These are phyloP conservation scores for Gracilinanus agilis DNA, from an alignment of 2,113 vertebrate genomes.

Conservation along the genomic window DNA sequence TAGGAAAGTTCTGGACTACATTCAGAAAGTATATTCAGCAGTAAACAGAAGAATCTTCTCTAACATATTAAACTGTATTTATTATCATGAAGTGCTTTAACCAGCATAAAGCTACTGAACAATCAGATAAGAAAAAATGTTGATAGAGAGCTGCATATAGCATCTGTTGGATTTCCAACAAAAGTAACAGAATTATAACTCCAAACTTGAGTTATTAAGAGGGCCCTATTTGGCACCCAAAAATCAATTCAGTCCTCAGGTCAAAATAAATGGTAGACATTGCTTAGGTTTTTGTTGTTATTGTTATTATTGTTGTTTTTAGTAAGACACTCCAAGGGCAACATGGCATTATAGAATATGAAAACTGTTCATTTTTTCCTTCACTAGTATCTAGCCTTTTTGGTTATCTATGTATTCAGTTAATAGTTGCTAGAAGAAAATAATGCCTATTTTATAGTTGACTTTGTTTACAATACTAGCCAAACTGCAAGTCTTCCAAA, in stretches of 20 bases:
- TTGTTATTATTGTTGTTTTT: neutral
- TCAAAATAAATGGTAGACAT: slow-evolving; percentile 34
- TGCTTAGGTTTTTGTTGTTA: slow-evolving; percentile 11
- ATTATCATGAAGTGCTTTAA: neutral
- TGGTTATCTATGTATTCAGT: slow-evolving; percentile 10
- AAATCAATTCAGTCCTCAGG: slow-evolving; percentile 44
- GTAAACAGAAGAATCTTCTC: slow-evolving; percentile 26
- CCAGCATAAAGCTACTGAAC: neutral
- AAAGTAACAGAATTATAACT: neutral
- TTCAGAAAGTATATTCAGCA: neutral
- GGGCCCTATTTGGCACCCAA: slow-evolving; percentile 12
- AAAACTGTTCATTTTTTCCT: neutral
- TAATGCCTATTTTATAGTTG: slow-evolving; percentile 11
- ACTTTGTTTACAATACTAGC: slow-evolving; percentile 6
- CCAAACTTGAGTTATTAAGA: neutral
- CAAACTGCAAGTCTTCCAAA: slow-evolving; percentile 44
- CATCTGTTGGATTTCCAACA: neutral
- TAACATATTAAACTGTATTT: neutral
- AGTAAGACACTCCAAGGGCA: neutral
- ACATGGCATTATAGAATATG: neutral
- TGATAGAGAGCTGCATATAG: neutral
- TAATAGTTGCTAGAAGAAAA: neutral
- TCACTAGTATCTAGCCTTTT: neutral
- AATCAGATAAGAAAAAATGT: neutral
- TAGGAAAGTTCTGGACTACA: neutral